phyloP scores from a whole-genome alignment of 2,888 invertebrate genomes.

The Tetanocera ferruginea region DNA sequence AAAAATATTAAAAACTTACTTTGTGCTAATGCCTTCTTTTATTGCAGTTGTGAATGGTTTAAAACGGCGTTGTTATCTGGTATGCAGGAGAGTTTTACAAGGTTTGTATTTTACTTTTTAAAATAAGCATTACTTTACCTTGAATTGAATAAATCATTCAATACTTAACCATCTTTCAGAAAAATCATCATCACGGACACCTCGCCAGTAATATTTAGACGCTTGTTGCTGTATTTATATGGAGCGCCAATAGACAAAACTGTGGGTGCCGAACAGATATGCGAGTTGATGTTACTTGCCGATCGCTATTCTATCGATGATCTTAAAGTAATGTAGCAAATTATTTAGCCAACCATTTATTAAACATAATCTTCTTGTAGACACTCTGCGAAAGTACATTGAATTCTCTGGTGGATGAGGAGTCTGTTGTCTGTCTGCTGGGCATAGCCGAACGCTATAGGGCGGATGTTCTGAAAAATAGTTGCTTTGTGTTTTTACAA shows the following conservation, averaged over 20 bases:
- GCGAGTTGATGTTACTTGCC: constrained; percentile 76
- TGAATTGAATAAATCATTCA: too few relatives aligned
- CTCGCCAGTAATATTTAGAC: constrained; percentile 74
- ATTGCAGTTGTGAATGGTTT: constrained; percentile 77
- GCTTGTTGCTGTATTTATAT: constrained; percentile 77
- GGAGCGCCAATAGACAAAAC: constrained; percentile 73
- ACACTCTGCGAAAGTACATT: constrained; percentile 76
- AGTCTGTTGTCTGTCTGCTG: constrained; percentile 76
- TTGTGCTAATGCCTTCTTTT: neutral
- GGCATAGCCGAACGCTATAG: constrained; percentile 78
- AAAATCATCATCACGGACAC: constrained; percentile 79
- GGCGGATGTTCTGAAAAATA: constrained; percentile 68
- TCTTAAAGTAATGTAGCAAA: constrained; percentile 69
- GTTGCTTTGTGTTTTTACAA: constrained; percentile 65
- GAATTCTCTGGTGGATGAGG: constrained; percentile 74
- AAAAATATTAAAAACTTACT: too few relatives aligned
- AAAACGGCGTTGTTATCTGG: constrained; percentile 77
- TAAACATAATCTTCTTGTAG: constrained; percentile 55
- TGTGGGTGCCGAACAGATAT: constrained; percentile 73
- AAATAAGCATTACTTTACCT: too few relatives aligned
- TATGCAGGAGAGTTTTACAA: constrained; percentile 79
- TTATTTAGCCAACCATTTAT: neutral
- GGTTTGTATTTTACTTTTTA: constrained; percentile 66
- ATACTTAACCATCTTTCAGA: constrained; percentile 66
- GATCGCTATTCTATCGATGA: constrained; percentile 76